Conservation (phyloP, 2,888 invertebrate genomes). For the Hirtodrosophila duncani region DNA sequence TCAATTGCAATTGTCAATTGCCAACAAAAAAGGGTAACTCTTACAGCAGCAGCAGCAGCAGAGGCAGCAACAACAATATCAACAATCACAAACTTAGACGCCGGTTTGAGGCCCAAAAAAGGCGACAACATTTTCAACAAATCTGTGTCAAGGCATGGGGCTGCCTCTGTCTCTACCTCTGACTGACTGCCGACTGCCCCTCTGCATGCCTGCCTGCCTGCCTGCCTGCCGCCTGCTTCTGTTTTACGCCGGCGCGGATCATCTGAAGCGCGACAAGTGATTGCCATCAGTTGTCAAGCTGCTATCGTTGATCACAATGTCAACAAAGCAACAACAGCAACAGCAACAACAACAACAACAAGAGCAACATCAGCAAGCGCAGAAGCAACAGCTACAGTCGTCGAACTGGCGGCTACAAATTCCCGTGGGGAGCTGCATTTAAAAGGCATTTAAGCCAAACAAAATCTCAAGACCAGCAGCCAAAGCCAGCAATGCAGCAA, state of each 20-base stretch:
- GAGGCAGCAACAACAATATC: constrained; percentile 11
- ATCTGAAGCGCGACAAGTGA: constrained; percentile 72
- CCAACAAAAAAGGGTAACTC: constrained; percentile 43
- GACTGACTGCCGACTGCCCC: no score
- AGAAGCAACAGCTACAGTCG: constrained; percentile 22
- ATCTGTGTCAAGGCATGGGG: constrained; percentile 69
- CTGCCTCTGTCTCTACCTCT: constrained; percentile 36
- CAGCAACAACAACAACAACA: constrained; percentile 35
- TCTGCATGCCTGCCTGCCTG: constrained; percentile 38
- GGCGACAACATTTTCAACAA: constrained; percentile 64
- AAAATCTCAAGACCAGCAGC: constrained; percentile 63
- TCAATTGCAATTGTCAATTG: constrained; percentile 72
- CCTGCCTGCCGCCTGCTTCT: constrained; percentile 19
- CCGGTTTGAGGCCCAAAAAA: constrained; percentile 61
- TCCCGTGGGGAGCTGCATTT: constrained; percentile 73
- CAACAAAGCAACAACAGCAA: constrained; percentile 69
- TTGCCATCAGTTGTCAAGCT: constrained; percentile 71
- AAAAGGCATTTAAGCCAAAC: constrained; percentile 71
- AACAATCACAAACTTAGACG: constrained; percentile 53
- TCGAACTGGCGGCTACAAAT: constrained; percentile 60
- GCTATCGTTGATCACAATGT: constrained; percentile 72
- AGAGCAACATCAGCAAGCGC: constrained; percentile 16
- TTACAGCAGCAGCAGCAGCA: neutral
- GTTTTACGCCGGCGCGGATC: constrained; percentile 55
- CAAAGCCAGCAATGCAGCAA: constrained; percentile 51